Evolutionary conservation across 2,113 vertebrate genomes (phyloP), one percentile per base, ranked within the genome.

Genomic region (Fulica atra): DNA sequence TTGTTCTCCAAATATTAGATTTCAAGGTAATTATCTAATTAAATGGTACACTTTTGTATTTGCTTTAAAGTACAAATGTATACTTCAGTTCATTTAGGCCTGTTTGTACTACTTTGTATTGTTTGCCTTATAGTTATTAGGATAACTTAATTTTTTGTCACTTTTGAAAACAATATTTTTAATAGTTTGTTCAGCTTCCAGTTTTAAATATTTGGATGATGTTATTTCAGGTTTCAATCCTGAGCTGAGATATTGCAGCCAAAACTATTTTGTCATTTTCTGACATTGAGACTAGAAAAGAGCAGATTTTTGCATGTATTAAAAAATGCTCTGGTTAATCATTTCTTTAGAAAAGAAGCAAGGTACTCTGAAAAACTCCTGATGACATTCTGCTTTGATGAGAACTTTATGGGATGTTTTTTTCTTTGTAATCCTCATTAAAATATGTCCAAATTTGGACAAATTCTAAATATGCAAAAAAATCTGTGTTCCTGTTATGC

Each of bases 1-100:
- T 89, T 91, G 18, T 40, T 93, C 46, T 93, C 40, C 74, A 83
- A 73, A 44, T 95, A 93, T 13, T 87, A 78, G n/a, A 78, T 94
- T 77, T 92, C 44, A 59, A n/a, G 50, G 23, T 65, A 73, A 31
- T 92, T 79, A 26, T 24, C 21, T 72, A 85, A 91, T 89, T 79
- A 85, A 65, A 81, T 40, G 15, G 20, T 69, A 74, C 25, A 40
- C 38, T 69, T 76, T 76, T 63, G 9, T 63, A 28, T 66, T 76
- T 68, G n/a, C 50, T 91, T 17, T 91, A 29, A 94, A 94, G 73
- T 87, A 36, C 20, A 46, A 38, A 82, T 73, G 46, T 73, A 10
- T 46, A 28, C 82, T 79, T 29, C 54, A 72, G 16, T 89, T 94
- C 88, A 79, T 74, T 79, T 76, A 28, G 21, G 36, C 48, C 38